Base-by-base conservation (phyloP, 1,140 invertebrate species). In the Cyrtorhinus lividipennis region DNA sequence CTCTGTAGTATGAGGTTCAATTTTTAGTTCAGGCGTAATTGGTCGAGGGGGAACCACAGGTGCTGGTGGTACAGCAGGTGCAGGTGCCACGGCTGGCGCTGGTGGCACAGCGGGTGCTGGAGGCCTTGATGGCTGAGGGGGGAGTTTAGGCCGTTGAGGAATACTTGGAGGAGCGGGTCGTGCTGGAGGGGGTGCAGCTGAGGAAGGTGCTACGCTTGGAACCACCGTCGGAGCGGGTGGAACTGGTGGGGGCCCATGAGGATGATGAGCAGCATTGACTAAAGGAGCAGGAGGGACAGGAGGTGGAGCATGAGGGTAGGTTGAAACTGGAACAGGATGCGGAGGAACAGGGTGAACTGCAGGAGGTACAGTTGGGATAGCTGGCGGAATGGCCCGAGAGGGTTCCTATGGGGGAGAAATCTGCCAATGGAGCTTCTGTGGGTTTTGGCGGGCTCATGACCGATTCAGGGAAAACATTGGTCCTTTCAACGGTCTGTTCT, bases 121-220 rank as follows among this genome's bases (percentile, higher is more conserved):
- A 2, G 59, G 64, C 23, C 59, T 56, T 25, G 64, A 30, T 25
- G 61, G 64, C 26, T 60, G 30, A 20, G 68, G 67, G 3, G 68
- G 68, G 1, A 66, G 23, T 64, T 66, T 67, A 12, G 67, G 68
- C 60, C 68, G 44, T 57, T 67, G 67, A 48, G 71, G 65, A 26
- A 72, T 66, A 18, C 71, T 68, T 27, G 69, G 61, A 1, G 73
- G 66, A 15, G 75, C 68, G 46, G 74, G 70, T 13, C 65, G 24
- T 46, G 18, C 56, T 1, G 59, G 24, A 1, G 65, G 62, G 0
- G 23, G 2, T 45, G 58, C 63, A 23, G 62, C 58, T 12, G 22
- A 20, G 13, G 62, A 20, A 24, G 38, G 20, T 2, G 30, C 22
- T 1, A 46, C 22, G 23, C 48, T 38, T 23, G 44, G n/a, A 23